Percentiles rank a stretch among this genome's conserved stretches.
Evolutionary conservation across 2,797 vertebrate species (phyloP).

Genomic region (Sebastiscus albofasciatus): DNA sequence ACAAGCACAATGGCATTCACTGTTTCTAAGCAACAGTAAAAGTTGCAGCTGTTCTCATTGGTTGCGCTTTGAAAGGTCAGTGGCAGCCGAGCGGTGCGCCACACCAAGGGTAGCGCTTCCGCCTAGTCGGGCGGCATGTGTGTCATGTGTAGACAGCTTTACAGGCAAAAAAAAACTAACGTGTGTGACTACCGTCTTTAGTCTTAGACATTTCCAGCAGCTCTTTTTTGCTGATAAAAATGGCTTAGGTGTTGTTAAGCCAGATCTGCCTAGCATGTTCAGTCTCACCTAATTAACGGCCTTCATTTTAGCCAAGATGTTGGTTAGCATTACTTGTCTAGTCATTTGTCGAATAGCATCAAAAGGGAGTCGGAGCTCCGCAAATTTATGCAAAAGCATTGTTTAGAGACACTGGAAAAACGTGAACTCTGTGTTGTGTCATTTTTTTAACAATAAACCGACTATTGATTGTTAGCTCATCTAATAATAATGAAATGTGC

Average conservation of each 20-base stretch:
- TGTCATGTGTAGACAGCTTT: background rate
- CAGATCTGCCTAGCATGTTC: background rate
- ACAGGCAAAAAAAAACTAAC: background rate
- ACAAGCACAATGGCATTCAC: no score
- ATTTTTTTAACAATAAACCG: background rate
- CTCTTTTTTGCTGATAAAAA: background rate
- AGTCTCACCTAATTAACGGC: background rate
- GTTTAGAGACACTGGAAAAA: background rate
- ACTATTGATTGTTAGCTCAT: background rate
- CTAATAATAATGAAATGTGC: background rate
- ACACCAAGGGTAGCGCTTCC: no score
- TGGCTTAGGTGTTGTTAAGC: background rate
- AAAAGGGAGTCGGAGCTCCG: background rate
- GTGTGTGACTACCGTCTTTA: background rate
- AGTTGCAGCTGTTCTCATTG: no score
- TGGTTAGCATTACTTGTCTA: background rate
- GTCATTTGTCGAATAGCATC: background rate
- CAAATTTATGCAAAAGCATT: background rate
- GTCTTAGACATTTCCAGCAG: background rate
- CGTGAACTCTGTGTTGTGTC: fast-evolving
- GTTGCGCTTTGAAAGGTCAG: no score
- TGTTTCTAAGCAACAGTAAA: no score
- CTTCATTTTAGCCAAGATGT: background rate
- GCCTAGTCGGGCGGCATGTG: no score
- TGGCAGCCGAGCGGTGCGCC: no score